Evolutionary conservation across 2,888 invertebrate genomes (phyloP).

Genomic region (Erebia palarica): DNA sequence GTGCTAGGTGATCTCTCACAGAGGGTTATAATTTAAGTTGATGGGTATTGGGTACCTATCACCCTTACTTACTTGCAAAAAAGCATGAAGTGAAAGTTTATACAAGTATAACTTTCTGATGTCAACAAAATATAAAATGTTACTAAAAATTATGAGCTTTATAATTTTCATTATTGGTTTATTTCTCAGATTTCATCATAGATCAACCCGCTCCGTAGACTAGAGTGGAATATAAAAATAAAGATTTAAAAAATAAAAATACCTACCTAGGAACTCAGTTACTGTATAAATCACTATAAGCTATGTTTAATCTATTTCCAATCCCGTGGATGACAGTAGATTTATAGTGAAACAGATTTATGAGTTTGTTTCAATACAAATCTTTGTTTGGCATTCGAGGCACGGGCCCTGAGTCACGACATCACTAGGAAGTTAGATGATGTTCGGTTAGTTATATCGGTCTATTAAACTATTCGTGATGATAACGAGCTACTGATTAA

Average conservation of each 20-base stretch:
- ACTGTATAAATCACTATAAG: not conserved
- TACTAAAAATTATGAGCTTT: too few relatives aligned
- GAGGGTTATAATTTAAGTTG: too few relatives aligned
- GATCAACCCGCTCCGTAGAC: too few relatives aligned
- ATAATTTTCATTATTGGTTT: too few relatives aligned
- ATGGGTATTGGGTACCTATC: too few relatives aligned
- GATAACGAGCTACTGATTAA: not conserved
- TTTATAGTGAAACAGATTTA: conserved; percentile 26
- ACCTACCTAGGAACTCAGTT: not conserved
- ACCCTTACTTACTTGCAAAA: too few relatives aligned
- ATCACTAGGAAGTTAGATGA: conserved; percentile 8
- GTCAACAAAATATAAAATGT: too few relatives aligned
- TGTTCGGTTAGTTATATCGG: conserved; percentile 17
- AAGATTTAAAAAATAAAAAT: not conserved
- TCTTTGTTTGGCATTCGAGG: conserved; percentile 22
- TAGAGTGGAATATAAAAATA: too few relatives aligned
- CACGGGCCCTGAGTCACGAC: conserved; percentile 23
- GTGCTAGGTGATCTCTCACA: too few relatives aligned
- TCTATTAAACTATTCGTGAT: conserved; percentile 18
- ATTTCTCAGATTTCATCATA: too few relatives aligned
- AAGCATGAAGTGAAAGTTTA: too few relatives aligned
- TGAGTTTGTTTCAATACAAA: conserved; percentile 27
- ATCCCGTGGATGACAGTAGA: conserved; percentile 22
- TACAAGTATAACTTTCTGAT: too few relatives aligned
- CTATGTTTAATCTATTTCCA: conserved; percentile 10